Evolutionary conservation across 2,888 invertebrate genomes (phyloP).

Genomic region (Adelognathus sp.): DNA sequence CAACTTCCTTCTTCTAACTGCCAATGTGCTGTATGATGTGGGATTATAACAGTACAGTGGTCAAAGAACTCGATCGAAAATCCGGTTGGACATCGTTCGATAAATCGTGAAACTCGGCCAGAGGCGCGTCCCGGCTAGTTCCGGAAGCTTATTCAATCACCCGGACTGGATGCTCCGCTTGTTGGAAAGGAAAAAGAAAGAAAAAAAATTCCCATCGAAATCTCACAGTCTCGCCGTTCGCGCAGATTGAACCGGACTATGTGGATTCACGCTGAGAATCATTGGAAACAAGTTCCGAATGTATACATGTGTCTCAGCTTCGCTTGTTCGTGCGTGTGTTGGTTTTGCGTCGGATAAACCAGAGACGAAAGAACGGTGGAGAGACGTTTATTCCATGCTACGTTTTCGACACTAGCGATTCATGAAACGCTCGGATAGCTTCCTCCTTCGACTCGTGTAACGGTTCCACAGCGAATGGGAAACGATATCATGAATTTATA

Average conservation of each 20-base stretch:
- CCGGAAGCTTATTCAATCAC: conserved; percentile 49
- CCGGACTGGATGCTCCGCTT: conserved; percentile 20
- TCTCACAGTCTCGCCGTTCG: no score
- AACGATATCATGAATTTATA: conserved; percentile 43
- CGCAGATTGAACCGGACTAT: background rate
- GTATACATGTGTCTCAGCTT: background rate
- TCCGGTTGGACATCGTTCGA: conserved; percentile 24
- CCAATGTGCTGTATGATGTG: conserved; percentile 26
- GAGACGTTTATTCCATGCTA: conserved; percentile 2
- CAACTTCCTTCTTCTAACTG: conserved; percentile 42
- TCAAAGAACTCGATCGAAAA: background rate
- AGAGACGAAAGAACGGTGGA: conserved; percentile 8
- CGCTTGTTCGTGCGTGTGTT: background rate
- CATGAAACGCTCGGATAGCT: conserved; percentile 16
- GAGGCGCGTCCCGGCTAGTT: background rate
- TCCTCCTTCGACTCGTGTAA: conserved; percentile 29
- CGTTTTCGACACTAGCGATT: conserved; percentile 14
- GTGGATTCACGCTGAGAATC: background rate
- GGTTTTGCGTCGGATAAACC: background rate
- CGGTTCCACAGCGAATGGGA: conserved; percentile 52
- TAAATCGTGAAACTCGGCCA: background rate
- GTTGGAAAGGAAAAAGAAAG: no score
- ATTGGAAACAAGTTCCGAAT: conserved; percentile 2
- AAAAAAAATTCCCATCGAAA: conserved; percentile 19
- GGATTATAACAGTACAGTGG: background rate